Conservation (phyloP, 1,140 invertebrate species). For the Zeugodacus cucurbitae region DNA sequence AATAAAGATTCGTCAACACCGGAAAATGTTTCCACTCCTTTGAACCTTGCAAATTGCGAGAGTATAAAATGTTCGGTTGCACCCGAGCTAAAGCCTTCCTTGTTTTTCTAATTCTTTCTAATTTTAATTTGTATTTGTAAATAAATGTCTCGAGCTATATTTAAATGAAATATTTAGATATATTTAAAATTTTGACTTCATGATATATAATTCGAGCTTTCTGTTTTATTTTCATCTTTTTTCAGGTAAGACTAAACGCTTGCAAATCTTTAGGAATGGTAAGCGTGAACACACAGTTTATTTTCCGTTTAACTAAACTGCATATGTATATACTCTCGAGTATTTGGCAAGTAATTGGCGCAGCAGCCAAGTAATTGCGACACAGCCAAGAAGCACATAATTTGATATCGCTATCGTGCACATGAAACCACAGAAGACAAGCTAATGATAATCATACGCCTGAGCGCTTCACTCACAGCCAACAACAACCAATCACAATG, state of each 20-base stretch:
- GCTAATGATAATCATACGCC: slow-evolving; percentile 30
- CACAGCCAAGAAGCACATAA: background rate
- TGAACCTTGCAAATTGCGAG: too few relatives aligned
- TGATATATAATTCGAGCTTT: background rate
- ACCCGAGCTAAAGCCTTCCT: too few relatives aligned
- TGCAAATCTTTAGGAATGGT: background rate
- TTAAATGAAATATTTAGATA: too few relatives aligned
- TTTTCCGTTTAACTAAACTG: background rate
- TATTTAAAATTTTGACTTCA: too few relatives aligned
- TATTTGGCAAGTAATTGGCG: background rate
- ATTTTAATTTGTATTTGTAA: too few relatives aligned
- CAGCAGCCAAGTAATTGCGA: background rate
- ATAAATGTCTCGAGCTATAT: too few relatives aligned
- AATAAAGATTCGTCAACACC: too few relatives aligned
- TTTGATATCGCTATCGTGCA: background rate
- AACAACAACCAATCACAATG: background rate
- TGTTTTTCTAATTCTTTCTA: too few relatives aligned
- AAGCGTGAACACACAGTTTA: background rate
- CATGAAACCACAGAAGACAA: background rate
- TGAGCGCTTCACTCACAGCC: background rate
- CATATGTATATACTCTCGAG: background rate
- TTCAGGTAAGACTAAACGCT: background rate
- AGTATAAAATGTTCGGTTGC: too few relatives aligned
- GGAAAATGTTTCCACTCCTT: too few relatives aligned
- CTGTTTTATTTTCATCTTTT: background rate